Base-by-base conservation (phyloP, 53 echinoderm and acorn worm species). In the Holothuria leucospilota region DNA sequence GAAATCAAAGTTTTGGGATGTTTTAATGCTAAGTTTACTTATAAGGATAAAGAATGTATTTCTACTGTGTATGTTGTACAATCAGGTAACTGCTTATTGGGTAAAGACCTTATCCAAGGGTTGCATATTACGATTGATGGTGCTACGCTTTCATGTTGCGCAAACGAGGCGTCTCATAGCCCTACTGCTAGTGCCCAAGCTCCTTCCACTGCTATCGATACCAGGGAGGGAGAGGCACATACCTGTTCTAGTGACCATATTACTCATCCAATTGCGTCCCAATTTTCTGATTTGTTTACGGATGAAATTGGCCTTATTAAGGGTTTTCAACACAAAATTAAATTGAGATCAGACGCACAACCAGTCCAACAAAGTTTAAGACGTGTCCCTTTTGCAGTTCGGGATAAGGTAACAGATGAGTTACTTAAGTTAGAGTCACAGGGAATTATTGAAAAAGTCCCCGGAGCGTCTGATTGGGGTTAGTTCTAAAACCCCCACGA, bases 391-490 rank as follows among this genome's bases (percentile, higher is more conserved):
- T 34, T 61, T 18, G 80, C 80, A 13, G 80, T 80, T 28, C 12
- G 80, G 25, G 71, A 91, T 40, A 41, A 85, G 20, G 90, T 94
- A 0, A 85, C 87, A 8, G 78, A 62, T 18, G 91, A 91, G 51
- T 65, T 94, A 28, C 27, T 79, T 10, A 84, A 84, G 9, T 83
- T 91, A 39, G 91, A 91, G 53, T 60, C 83, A n/a, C 38, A 62
- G 13, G 85, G 70, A 20, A 41, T 78, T 7, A 87, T 87, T 23
- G 87, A 87, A 52, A 27, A 39, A 28, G 80, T 80, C 14, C 41
- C 80, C 3, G 80, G 80, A 12, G 78, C 87, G 21, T n/a, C n/a
- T n/a, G n/a, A n/a, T n/a, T n/a, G n/a, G n/a, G n/a, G n/a, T n/a
- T n/a, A n/a, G n/a, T n/a, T n/a, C n/a, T n/a, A n/a, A n/a, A n/a